A percentile compares a stretch with the other conserved stretches of the same genome.
phyloP scores from a whole-genome alignment of 2,113 vertebrate genomes.

The Lota lota region DNA sequence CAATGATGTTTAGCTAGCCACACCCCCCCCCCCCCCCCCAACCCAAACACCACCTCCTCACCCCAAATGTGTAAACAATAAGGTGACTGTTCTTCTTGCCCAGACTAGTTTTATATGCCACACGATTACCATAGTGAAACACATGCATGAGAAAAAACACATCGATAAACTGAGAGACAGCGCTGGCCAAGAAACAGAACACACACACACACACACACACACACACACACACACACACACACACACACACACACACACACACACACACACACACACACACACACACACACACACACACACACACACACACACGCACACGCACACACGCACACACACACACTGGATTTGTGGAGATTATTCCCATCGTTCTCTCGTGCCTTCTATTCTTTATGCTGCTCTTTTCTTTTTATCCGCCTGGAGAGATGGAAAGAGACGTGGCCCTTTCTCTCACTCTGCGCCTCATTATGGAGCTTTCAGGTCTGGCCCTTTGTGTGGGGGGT shows the following conservation, averaged over 20 bases:
- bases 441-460: conserved; percentile 69
- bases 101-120: conserved; percentile 62
- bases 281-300: too few species aligned
- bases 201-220: too few species aligned
- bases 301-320: too few species aligned
- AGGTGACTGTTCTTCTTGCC: not conserved
- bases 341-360: conserved; percentile 73
- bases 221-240: too few species aligned
- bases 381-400: conserved; percentile 63
- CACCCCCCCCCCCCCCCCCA: conserved; percentile 34
- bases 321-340: not conserved
- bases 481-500: conserved; percentile 63
- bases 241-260: not conserved
- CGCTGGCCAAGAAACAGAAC: conserved; percentile 49
- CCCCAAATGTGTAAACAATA: too few species aligned
- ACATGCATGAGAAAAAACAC: conserved; percentile 61
- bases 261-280: too few species aligned
- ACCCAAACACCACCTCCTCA: conserved; percentile 40
- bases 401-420: conserved; percentile 57
- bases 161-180: conserved; percentile 71
- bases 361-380: conserved; percentile 65
- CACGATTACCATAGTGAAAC: conserved; percentile 74
- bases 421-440: conserved; percentile 70
- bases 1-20: conserved; percentile 51
- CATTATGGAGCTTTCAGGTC: conserved; percentile 72